Base-by-base conservation (phyloP, 1,140 invertebrate genomes). In the Trichogramma pretiosum region DNA sequence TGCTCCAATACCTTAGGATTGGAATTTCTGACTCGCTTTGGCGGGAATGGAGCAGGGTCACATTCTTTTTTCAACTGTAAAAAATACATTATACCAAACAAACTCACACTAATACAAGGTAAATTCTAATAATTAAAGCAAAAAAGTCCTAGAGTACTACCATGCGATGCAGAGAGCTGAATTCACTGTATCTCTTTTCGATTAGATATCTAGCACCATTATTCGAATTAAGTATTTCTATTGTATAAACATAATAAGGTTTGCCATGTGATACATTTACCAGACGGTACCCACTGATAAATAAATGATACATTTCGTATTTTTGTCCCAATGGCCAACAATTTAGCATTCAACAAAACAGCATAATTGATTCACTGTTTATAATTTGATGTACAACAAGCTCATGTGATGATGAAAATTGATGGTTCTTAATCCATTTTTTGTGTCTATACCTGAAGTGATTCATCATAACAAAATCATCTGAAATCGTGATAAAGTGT, bases 1-100 rank as follows among this genome's bases (percentile, higher is more conserved):
- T 79, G 76, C 61, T 82, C 79, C 28, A 81, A 63, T 13, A 81
- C 76, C 63, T 78, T 79, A 24, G 73, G 70, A 50, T 76, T 77
- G 10, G 71, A 74, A 57, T 80, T 80, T 45, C 78, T 66, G 13
- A 82, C 74, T 54, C 76, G 70, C 51, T 82, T 81, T 3, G 79
- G 79, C 28, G 79, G 80, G 68, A 81, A 82, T 22, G 75, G 68
- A 21, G 76, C 76, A 16, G 65, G 69, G 40, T 63, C 60, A 28
- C 44, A 52, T 21, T 63, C 61, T 46, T 67, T 67, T 47, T 67
- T 65, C 3, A 67, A 51, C 57, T 59, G 32, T 37, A 48, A 69
- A 66, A 34, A 64, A 55, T 39, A 14, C 14, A 48, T 35, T 23
- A 19, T 39, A 50, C 2, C 28, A 7, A 38, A 34, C 36, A 17